phyloP scores from a whole-genome alignment of 2,113 vertebrate genomes.

The Cololabis saira region DNA sequence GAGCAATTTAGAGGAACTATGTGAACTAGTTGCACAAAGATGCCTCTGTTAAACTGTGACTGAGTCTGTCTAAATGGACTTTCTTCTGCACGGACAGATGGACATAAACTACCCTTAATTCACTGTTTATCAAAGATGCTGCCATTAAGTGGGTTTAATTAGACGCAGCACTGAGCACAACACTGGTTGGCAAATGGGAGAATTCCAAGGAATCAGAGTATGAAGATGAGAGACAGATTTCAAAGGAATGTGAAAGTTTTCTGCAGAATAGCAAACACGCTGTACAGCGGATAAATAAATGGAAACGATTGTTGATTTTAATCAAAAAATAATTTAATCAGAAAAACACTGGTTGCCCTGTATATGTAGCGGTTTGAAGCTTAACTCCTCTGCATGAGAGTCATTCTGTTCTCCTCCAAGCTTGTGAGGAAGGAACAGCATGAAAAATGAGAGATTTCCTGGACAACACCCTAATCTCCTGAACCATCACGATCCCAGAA shows the following conservation, averaged over 20 bases:
- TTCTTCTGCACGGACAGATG: constrained; percentile 54
- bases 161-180: neutral
- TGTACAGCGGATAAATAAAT: too few species aligned
- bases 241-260: too few species aligned
- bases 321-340: neutral
- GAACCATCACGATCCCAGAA: constrained; percentile 21
- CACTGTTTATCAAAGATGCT: constrained; percentile 18
- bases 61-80: constrained; percentile 42
- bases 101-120: constrained; percentile 30
- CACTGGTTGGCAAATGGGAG: constrained; percentile 14
- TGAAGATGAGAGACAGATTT: too few species aligned
- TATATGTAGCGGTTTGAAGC: neutral
- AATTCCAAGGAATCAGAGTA: neutral
- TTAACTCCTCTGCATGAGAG: too few species aligned
- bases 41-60: constrained; percentile 55
- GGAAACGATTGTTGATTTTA: too few species aligned
- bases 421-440: constrained; percentile 33
- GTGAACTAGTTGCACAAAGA: constrained; percentile 60
- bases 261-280: too few species aligned
- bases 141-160: constrained; percentile 8
- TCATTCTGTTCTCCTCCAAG: neutral
- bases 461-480: constrained; percentile 18
- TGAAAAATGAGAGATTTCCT: constrained; percentile 29
- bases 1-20: constrained; percentile 25
- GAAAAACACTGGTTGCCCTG: neutral